phyloP scores from a whole-genome alignment of 2,113 vertebrate genomes.

The Leucopsar rothschildi region DNA sequence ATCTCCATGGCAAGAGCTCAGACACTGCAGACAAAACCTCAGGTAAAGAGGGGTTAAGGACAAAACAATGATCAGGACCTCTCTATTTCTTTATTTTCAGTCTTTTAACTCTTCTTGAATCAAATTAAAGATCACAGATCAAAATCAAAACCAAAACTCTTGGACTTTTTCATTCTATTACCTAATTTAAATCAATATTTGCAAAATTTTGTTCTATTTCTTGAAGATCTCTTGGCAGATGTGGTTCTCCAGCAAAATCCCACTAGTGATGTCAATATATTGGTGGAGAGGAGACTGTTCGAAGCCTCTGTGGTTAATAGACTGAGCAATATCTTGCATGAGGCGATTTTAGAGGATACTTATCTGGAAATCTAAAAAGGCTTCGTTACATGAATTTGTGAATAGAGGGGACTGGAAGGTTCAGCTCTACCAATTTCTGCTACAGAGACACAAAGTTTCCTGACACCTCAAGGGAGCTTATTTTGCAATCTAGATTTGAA shows the following conservation, averaged over 20 bases:
- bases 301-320: background rate
- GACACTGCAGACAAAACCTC: conserved; percentile 76
- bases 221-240: conserved; percentile 63
- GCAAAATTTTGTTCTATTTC: background rate
- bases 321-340: background rate
- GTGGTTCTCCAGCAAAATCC: background rate
- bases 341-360: background rate
- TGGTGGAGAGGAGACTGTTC: background rate
- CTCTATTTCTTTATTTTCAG: background rate
- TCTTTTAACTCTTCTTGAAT: conserved; percentile 7
- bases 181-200: conserved; percentile 25
- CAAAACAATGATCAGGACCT: background rate
- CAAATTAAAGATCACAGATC: background rate
- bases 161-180: background rate
- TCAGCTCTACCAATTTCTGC: background rate
- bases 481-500: background rate
- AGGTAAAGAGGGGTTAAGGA: conserved; percentile 80
- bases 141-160: background rate
- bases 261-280: background rate
- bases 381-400: background rate
- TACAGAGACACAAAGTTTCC: background rate
- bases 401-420: background rate
- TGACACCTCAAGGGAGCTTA: background rate
- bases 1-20: conserved; percentile 88
- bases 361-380: background rate